Evolutionary conservation across 2,888 invertebrate genomes (phyloP), one percentile per base, ranked within the genome.

Genomic region (Fragum whitleyi): DNA sequence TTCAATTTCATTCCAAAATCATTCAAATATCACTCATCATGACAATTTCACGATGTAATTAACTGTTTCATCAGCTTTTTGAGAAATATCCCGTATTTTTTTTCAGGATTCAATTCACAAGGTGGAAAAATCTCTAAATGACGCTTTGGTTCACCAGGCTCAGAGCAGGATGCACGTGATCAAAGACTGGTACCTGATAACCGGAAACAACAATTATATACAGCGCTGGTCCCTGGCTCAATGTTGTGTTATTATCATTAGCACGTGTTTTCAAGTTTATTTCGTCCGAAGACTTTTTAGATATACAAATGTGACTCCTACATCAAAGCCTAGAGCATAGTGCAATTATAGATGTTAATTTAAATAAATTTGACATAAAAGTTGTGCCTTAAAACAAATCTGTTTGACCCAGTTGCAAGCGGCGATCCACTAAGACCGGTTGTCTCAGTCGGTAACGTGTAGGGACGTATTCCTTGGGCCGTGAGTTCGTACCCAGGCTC

Each of bases 241-340:
- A 95, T 97, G 98, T 86, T 77, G 96, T 32, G 96, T 98, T 0
- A 97, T 98, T 83, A 94, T 96, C 68, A 95, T 96, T 0, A 97
- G 98, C 0, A 97, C 97, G 14, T 95, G 96, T 0, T 93, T 96
- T 67, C 97, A 97, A 94, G 97, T 98, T 1, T 97, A 96, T 93
- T 98, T 98, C 94, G 97, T 98, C 19, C 96, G 97, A 85, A 97
- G 97, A 95, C 95, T 98, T 16, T 98, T 98, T 93, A 97, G 97
- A 91, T 96, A 96, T 0, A 97, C 96, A 92, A 90, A 87, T 47
- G 88, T 90, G 19, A 89, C 89, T 7, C 87, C 89, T 5, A 86
- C 87, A 9, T 67, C 86, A 5, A 90, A 90, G 73, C 90, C 91
- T 2, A 81, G 90, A 51, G 90, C 90, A 21, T 90, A 72, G 55